Conservation (phyloP, 1,140 invertebrate species). For the Bilobella aurantiaca region DNA sequence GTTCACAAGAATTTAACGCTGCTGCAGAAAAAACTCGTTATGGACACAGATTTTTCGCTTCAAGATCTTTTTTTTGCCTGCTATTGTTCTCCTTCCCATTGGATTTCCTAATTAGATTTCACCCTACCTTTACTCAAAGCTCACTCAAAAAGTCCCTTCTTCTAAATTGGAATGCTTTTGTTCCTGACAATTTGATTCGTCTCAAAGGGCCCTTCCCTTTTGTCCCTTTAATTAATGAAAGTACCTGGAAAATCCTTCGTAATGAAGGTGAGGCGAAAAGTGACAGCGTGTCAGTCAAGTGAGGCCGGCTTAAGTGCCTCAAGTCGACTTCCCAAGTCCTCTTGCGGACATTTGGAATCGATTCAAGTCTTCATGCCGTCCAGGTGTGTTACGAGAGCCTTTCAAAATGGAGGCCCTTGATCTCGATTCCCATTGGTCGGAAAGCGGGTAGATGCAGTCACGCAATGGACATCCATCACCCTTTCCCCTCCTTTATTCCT, state of each 20-base stretch:
- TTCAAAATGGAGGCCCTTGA: neutral
- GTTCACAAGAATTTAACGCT: too few species aligned
- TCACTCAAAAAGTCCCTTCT: neutral
- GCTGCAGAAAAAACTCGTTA: too few species aligned
- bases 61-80: too few species aligned
- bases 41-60: too few species aligned
- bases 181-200: neutral
- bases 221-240: neutral
- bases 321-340: neutral
- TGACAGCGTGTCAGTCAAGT: neutral
- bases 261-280: slow-evolving; percentile 2
- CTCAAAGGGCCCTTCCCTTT: neutral
- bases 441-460: neutral
- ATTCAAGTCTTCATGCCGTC: neutral
- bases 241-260: neutral
- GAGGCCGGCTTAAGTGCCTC: neutral
- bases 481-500: neutral
- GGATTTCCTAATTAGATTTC: neutral
- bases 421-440: neutral
- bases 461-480: slow-evolving; percentile 2
- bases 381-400: neutral
- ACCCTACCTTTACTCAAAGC: neutral
- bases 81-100: neutral
- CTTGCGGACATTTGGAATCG: neutral
- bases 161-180: neutral